Evolutionary conservation across 2,888 invertebrate species (phyloP).

Genomic region (Cryptocheilus praepositus): DNA sequence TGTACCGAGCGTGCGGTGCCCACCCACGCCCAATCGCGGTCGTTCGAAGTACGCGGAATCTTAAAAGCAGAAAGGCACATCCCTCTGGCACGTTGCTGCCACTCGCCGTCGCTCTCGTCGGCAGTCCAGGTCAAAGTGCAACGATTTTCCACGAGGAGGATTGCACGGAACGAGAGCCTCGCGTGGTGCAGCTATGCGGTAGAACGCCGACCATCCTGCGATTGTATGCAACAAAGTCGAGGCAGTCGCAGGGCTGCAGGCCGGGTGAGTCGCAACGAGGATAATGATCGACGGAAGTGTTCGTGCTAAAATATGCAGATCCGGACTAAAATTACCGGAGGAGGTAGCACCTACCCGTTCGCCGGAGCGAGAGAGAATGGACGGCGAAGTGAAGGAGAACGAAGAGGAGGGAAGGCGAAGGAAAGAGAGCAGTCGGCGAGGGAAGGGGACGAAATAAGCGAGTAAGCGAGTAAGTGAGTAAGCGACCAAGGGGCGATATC

Average conservation of each 20-base stretch:
- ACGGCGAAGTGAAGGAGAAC: not conserved
- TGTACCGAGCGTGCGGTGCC: too few species aligned
- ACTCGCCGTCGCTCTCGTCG: conserved; percentile 8
- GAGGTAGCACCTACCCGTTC: conserved; percentile 62
- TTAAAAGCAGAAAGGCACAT: too few species aligned
- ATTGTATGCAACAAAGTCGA: conserved; percentile 41
- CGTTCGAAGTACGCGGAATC: too few species aligned
- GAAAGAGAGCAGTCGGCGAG: too few species aligned
- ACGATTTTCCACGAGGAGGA: conserved; percentile 47
- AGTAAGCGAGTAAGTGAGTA: too few species aligned
- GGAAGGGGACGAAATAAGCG: too few species aligned
- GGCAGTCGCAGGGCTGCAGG: conserved; percentile 35
- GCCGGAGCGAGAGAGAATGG: conserved; percentile 24
- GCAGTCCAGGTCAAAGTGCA: conserved; percentile 37
- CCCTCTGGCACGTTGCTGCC: conserved; percentile 1
- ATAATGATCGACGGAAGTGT: conserved; percentile 74
- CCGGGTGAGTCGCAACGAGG: conserved; percentile 51
- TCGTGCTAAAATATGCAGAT: conserved; percentile 75
- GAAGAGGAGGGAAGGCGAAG: not conserved
- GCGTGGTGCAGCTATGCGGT: conserved; percentile 21
- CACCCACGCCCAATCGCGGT: too few species aligned
- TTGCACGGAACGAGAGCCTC: conserved; percentile 33
- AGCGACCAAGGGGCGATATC: too few species aligned
- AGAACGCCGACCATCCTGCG: conserved; percentile 21
- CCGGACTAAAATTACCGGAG: conserved; percentile 69